phyloP scores from a whole-genome alignment of 2,113 vertebrate genomes.

The Maccullochella peelii region DNA sequence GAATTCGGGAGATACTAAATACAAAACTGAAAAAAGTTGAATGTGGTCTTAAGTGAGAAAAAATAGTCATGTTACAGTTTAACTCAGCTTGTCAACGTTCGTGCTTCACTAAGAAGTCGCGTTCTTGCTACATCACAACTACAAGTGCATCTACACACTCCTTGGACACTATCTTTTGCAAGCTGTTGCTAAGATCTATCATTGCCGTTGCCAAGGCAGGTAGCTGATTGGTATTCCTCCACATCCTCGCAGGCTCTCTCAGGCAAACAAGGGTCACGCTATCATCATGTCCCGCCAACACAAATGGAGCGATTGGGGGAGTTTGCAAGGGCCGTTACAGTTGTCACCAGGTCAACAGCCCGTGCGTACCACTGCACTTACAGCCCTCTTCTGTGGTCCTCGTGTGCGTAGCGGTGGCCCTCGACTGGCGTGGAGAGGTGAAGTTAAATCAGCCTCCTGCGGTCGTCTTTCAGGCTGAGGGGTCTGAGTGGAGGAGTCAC shows the following conservation, averaged over 20 bases:
- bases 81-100: background rate
- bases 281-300: constrained; percentile 41
- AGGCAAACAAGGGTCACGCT: constrained; percentile 44
- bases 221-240: constrained; percentile 53
- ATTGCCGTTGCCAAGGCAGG: constrained; percentile 38
- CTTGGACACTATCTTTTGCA: background rate
- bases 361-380: background rate
- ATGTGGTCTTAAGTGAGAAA: too few relatives aligned
- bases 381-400: constrained; percentile 26
- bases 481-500: constrained; percentile 55
- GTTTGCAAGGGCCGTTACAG: constrained; percentile 28
- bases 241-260: constrained; percentile 27
- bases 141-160: background rate
- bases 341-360: constrained; percentile 48
- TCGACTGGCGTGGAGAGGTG: constrained; percentile 9
- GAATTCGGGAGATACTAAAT: background rate
- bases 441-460: constrained; percentile 54
- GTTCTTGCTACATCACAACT: background rate
- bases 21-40: background rate
- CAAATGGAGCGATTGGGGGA: constrained; percentile 35
- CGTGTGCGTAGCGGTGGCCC: background rate
- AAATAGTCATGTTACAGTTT: too few relatives aligned
- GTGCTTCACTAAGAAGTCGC: background rate
- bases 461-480: constrained; percentile 38
- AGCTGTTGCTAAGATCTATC: constrained; percentile 46